phyloP scores from a whole-genome alignment of 2,797 vertebrate genomes.

The Silurus aristotelis region DNA sequence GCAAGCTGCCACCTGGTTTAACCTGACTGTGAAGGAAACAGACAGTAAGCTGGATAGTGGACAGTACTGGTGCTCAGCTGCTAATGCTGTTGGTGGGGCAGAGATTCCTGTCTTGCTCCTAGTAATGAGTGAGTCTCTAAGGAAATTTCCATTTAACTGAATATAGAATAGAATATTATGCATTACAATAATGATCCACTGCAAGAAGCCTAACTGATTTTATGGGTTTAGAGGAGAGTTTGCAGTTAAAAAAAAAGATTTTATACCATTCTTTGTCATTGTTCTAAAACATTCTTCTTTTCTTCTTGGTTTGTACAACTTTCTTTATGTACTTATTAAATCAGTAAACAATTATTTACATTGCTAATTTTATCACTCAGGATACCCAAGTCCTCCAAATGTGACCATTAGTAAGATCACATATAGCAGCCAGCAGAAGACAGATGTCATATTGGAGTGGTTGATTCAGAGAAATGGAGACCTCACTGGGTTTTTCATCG shows the following conservation, averaged over 20 bases:
- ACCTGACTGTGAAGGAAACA: slow-evolving; percentile 76
- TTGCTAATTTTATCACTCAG: slow-evolving; percentile 60
- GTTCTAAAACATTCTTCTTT: not conserved
- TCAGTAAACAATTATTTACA: not conserved
- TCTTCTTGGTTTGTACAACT: not conserved
- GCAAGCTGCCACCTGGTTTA: slow-evolving; percentile 74
- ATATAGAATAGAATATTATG: not conserved
- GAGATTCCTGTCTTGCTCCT: slow-evolving; percentile 76
- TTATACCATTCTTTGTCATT: not conserved
- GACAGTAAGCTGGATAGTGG: slow-evolving; percentile 78
- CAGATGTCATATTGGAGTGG: slow-evolving; percentile 86
- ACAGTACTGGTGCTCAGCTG: slow-evolving; percentile 80
- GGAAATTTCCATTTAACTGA: not conserved
- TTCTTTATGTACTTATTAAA: not conserved
- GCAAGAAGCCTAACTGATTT: not conserved
- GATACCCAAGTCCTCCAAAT: slow-evolving; percentile 84
- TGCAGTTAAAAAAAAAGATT: not conserved
- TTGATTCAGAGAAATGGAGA: slow-evolving; percentile 65
- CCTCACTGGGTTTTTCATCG: slow-evolving; percentile 84
- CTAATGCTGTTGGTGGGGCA: slow-evolving; percentile 82
- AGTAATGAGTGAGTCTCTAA: slow-evolving; percentile 79
- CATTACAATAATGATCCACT: not conserved
- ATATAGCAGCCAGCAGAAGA: slow-evolving; percentile 76
- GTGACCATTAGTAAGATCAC: slow-evolving; percentile 80
- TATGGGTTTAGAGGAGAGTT: not conserved